Evolutionary conservation across 2,797 vertebrate species (phyloP).

Genomic region (Neoniphon sammara): DNA sequence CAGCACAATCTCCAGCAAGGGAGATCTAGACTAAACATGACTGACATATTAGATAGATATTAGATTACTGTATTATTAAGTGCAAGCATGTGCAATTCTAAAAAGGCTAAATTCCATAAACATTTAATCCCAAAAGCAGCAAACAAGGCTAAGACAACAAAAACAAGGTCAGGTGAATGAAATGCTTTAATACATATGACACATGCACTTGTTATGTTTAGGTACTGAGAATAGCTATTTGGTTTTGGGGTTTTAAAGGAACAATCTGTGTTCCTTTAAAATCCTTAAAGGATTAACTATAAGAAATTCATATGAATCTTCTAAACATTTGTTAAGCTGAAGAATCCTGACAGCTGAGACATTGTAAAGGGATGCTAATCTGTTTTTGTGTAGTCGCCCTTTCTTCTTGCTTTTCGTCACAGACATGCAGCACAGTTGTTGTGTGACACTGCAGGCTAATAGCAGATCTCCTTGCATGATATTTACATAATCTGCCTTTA

Average conservation of each 20-base stretch:
- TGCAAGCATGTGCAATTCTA: no score
- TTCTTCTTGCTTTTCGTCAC: constrained; percentile 41
- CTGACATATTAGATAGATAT: no score
- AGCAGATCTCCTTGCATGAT: constrained; percentile 36
- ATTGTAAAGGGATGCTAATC: no score
- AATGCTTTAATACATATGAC: constrained; percentile 8
- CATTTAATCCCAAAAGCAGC: not conserved
- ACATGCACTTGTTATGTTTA: constrained; percentile 11
- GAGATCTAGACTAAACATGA: not conserved
- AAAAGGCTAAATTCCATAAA: no score
- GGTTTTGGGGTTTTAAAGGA: not conserved
- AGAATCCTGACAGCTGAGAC: constrained; percentile 23
- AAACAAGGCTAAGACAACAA: not conserved
- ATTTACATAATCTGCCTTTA: constrained; percentile 58
- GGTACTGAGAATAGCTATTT: constrained; percentile 16
- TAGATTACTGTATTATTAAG: no score
- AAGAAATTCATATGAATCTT: constrained; percentile 37
- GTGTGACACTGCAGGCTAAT: constrained; percentile 49
- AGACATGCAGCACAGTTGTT: constrained; percentile 25
- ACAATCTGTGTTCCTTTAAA: constrained; percentile 16
- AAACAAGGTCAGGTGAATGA: not conserved
- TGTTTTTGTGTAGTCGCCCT: no score
- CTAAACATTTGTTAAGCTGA: constrained; percentile 22
- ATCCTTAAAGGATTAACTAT: constrained; percentile 45
- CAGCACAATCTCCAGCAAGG: not conserved